Evolutionary conservation across 2,888 invertebrate species (phyloP).

Genomic region (Apantesis nais): DNA sequence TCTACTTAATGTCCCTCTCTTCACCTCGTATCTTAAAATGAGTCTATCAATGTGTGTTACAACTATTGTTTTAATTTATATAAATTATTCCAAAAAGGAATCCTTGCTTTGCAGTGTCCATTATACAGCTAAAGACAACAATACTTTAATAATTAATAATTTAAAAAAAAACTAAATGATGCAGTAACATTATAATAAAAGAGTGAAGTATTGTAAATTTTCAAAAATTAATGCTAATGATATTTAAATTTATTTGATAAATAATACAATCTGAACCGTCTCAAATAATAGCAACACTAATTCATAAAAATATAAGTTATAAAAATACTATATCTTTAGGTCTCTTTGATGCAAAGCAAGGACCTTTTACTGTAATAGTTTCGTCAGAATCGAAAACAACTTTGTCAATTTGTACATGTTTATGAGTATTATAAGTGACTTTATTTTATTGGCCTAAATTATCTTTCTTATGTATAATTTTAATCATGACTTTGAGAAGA

Average conservation of each 20-base stretch:
- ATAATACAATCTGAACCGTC: no score
- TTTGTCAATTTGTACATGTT: slow-evolving; percentile 40
- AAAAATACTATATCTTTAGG: not conserved
- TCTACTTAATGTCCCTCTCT: slow-evolving; percentile 43
- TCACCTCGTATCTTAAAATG: slow-evolving; percentile 35
- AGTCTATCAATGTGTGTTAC: slow-evolving; percentile 31
- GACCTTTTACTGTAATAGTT: slow-evolving; percentile 14
- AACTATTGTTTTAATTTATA: slow-evolving; percentile 35
- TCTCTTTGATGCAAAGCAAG: slow-evolving; percentile 6
- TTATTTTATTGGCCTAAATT: slow-evolving; percentile 21
- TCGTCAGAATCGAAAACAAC: slow-evolving; percentile 35
- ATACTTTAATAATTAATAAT: not conserved
- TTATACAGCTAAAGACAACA: not conserved
- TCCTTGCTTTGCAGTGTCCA: slow-evolving; percentile 11
- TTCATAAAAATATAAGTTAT: not conserved
- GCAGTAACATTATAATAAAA: not conserved
- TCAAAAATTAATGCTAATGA: no score
- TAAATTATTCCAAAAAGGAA: slow-evolving; percentile 3
- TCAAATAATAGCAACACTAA: no score
- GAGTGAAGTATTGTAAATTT: no score
- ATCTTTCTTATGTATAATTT: slow-evolving; percentile 34
- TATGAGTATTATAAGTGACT: slow-evolving; percentile 19
- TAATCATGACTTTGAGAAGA: slow-evolving; percentile 34
- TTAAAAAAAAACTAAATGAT: not conserved
- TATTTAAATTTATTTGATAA: no score